Percentiles rank a stretch among this genome's conserved stretches.
phyloP scores from a whole-genome alignment of 2,888 invertebrate species.

The Drosophila multiciliata region DNA sequence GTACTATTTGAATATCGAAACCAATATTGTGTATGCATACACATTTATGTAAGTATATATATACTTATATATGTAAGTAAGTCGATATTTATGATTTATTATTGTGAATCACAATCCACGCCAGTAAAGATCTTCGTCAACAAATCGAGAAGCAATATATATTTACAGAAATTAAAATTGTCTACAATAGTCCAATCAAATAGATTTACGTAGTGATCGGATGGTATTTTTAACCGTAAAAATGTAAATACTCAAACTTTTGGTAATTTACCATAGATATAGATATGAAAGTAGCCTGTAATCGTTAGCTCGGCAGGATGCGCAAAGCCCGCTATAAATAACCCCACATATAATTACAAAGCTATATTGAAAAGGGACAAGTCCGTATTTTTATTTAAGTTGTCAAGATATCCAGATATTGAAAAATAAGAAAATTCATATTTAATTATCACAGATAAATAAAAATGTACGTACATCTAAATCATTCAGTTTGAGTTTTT shows the following conservation, averaged over 20 bases:
- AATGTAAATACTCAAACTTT: background rate
- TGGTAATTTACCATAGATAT: background rate
- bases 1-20: background rate
- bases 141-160: background rate
- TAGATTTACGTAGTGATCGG: background rate
- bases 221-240: background rate
- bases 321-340: background rate
- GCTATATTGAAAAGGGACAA: background rate
- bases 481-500: background rate
- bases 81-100: background rate
- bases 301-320: background rate
- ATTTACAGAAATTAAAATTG: background rate
- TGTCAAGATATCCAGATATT: background rate
- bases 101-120: background rate
- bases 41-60: background rate
- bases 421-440: background rate
- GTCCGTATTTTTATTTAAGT: background rate
- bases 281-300: background rate
- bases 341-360: background rate
- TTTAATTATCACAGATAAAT: background rate
- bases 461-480: background rate
- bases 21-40: background rate
- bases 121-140: background rate
- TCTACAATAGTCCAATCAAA: background rate
- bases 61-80: conserved; percentile 4